Conservation (phyloP, 2,797 vertebrate genomes). For the Rhinella marina region DNA sequence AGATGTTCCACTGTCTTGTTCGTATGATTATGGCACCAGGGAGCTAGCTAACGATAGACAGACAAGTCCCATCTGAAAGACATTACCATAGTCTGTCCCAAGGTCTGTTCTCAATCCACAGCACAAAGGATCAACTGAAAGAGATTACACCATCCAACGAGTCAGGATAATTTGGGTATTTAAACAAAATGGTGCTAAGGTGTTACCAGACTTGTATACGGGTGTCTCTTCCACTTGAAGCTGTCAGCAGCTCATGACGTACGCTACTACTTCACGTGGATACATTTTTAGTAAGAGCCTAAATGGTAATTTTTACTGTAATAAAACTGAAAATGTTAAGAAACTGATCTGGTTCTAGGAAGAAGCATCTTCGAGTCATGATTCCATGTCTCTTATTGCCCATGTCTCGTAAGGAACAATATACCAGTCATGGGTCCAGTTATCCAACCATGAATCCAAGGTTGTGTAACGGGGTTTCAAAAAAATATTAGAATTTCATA, state of each 20-base stretch:
- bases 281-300: background rate
- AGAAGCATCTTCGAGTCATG: background rate
- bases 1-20: constrained; percentile 64
- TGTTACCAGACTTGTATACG: constrained; percentile 1
- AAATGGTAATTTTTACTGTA: background rate
- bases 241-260: constrained; percentile 22
- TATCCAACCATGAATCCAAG: background rate
- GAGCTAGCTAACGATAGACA: constrained; percentile 59
- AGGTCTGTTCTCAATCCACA: constrained; percentile 51
- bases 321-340: background rate
- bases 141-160: constrained; percentile 53
- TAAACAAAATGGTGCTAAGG: constrained; percentile 57
- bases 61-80: constrained; percentile 66
- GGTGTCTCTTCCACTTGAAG: constrained; percentile 27
- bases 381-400: background rate
- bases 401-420: too few relatives aligned
- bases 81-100: constrained; percentile 62
- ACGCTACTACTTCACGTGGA: constrained; percentile 12
- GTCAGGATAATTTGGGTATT: constrained; percentile 45
- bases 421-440: too few relatives aligned
- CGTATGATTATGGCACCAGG: constrained; percentile 57
- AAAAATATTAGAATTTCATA: background rate
- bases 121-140: constrained; percentile 57
- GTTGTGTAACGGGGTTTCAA: background rate
- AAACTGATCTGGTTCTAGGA: background rate